Percentiles rank a stretch among this genome's conserved stretches.
Conservation (phyloP, 2,888 invertebrate genomes). For the Eilema sororculum region DNA sequence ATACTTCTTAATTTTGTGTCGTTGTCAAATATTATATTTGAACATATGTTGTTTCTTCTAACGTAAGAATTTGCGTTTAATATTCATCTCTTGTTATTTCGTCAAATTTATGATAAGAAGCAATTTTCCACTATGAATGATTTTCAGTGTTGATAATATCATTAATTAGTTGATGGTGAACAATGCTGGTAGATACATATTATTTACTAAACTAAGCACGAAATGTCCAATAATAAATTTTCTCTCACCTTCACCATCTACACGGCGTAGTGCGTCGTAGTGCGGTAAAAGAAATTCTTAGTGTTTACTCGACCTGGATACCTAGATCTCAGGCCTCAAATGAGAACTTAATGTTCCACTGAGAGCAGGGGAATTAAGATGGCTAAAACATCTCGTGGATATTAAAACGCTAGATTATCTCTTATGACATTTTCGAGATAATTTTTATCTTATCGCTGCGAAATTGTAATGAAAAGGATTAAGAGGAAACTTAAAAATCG, state of each 20-base stretch:
- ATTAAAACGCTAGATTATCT: background rate
- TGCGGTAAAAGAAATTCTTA: conserved; percentile 49
- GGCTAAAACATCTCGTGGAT: conserved; percentile 30
- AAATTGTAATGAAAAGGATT: background rate
- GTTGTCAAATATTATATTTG: conserved; percentile 15
- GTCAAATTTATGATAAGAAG: background rate
- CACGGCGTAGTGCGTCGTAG: too few species aligned
- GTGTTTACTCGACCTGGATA: conserved; percentile 64
- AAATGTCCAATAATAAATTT: too few species aligned
- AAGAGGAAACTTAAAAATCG: too few species aligned
- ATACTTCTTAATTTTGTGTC: conserved; percentile 16
- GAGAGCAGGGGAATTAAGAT: conserved; percentile 38
- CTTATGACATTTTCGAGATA: background rate
- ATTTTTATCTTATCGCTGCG: background rate
- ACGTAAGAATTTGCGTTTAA: background rate
- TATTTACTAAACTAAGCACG: too few species aligned
- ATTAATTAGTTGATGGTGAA: too few species aligned
- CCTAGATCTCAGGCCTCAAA: conserved; percentile 54
- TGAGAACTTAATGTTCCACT: conserved; percentile 36
- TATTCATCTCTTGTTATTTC: background rate
- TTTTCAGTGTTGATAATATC: too few species aligned
- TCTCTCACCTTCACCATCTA: conserved; percentile 2
- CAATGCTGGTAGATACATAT: too few species aligned
- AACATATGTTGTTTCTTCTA: background rate
- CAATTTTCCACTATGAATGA: background rate